phyloP scores from a whole-genome alignment of 2,888 invertebrate genomes.

The Hyalella azteca region DNA sequence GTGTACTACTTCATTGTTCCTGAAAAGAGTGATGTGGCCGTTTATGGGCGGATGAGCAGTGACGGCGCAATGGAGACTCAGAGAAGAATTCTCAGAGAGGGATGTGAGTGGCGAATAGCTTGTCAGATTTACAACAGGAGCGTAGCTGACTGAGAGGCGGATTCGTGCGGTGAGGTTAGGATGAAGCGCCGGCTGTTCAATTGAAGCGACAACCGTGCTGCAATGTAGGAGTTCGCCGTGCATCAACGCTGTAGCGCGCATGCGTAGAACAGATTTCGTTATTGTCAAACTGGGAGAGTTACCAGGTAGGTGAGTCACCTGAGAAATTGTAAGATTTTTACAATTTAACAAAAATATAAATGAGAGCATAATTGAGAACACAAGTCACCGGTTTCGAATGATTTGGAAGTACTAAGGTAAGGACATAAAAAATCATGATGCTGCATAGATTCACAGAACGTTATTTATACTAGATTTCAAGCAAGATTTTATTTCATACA shows the following conservation, averaged over 20 bases:
- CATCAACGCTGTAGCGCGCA: background rate
- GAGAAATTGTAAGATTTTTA: background rate
- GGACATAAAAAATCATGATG: no score
- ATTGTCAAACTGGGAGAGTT: background rate
- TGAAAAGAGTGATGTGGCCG: background rate
- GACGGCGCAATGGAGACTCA: background rate
- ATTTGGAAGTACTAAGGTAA: no score
- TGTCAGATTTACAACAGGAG: background rate
- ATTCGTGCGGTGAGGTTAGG: background rate
- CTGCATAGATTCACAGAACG: no score
- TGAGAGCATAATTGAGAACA: background rate
- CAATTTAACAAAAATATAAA: no score
- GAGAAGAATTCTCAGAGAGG: background rate
- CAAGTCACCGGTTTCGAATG: no score
- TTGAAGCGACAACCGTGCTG: background rate
- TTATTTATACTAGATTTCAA: no score
- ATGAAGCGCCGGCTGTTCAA: background rate
- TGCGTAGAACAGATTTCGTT: background rate
- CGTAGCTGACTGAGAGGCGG: background rate
- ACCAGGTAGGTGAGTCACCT: background rate
- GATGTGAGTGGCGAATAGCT: background rate
- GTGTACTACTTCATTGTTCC: background rate
- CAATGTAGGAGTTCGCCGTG: constrained; percentile 14
- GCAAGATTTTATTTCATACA: no score
- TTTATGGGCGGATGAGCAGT: background rate